Conservation (phyloP, 2,113 vertebrate genomes). For the Oxyura jamaicensis region DNA sequence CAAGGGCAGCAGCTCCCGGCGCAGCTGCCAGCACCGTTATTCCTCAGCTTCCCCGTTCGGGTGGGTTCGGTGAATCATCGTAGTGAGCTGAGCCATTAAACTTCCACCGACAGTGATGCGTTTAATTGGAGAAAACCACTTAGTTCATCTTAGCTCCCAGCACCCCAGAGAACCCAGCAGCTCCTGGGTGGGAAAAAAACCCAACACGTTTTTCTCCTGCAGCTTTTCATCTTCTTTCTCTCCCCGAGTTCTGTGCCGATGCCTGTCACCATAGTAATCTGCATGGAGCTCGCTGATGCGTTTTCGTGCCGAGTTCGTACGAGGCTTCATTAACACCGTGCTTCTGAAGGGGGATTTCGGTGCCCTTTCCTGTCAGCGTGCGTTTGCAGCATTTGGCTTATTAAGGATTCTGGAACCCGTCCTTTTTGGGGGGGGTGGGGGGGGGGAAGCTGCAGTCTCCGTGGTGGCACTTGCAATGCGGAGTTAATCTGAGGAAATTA, state of each 20-base stretch:
- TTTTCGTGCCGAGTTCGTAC: neutral
- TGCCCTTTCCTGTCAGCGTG: neutral
- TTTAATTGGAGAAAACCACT: conserved; percentile 4
- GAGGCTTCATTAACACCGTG: conserved; percentile 14
- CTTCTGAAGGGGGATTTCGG: neutral
- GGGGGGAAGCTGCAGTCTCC: neutral
- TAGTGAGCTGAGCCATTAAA: neutral
- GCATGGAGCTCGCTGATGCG: neutral
- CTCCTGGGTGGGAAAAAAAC: neutral
- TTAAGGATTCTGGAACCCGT: neutral
- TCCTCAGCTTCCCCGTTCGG: neutral
- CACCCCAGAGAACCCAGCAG: neutral
- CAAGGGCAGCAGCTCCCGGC: neutral
- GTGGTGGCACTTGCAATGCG: neutral
- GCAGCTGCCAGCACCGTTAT: neutral
- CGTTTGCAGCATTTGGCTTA: neutral
- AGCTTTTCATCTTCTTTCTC: neutral
- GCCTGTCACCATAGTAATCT: conserved; percentile 45
- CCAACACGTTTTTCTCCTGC: neutral
- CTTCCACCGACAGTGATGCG: neutral
- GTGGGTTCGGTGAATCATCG: neutral
- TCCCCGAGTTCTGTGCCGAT: neutral
- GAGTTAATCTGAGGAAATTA: conserved; percentile 62
- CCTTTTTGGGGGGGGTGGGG: neutral
- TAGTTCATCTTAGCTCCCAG: neutral